These are phyloP conservation scores for Metopia argyrocephala DNA, from an alignment of 2,888 invertebrate species.

Conservation along the genomic window DNA sequence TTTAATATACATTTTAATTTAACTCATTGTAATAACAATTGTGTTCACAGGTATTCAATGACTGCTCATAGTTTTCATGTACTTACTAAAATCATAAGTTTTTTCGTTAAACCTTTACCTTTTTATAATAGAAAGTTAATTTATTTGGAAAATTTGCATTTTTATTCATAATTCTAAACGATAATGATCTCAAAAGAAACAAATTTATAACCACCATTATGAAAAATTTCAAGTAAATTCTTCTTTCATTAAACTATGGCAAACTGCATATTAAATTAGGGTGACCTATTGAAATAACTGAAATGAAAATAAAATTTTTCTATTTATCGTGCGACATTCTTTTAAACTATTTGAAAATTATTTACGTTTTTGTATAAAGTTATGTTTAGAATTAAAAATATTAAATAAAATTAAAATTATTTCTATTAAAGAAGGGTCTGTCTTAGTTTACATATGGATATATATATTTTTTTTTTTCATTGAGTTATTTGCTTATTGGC, in stretches of 20 bases:
- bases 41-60: constrained; percentile 51
- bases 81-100: constrained; percentile 4
- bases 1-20: neutral
- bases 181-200: constrained; percentile 35
- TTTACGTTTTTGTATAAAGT: too few relatives aligned
- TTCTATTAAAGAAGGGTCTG: too few relatives aligned
- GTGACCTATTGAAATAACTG: neutral
- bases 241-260: neutral
- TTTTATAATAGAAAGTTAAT: constrained; percentile 19
- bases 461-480: too few relatives aligned
- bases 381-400: too few relatives aligned
- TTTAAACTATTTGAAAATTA: too few relatives aligned
- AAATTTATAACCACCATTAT: constrained; percentile 19
- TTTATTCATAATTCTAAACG: constrained; percentile 46
- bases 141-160: constrained; percentile 47
- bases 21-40: constrained; percentile 26
- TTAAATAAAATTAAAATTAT: too few relatives aligned
- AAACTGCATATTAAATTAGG: neutral
- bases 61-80: constrained; percentile 45
- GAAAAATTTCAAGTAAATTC: constrained; percentile 30
- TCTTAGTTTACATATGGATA: too few relatives aligned
- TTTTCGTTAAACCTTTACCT: constrained; percentile 21
- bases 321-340: too few relatives aligned
- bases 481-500: neutral
- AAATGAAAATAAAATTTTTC: neutral